Evolutionary conservation across 1,140 invertebrate genomes (phyloP).

Genomic region (Sesamia nonagrioides): DNA sequence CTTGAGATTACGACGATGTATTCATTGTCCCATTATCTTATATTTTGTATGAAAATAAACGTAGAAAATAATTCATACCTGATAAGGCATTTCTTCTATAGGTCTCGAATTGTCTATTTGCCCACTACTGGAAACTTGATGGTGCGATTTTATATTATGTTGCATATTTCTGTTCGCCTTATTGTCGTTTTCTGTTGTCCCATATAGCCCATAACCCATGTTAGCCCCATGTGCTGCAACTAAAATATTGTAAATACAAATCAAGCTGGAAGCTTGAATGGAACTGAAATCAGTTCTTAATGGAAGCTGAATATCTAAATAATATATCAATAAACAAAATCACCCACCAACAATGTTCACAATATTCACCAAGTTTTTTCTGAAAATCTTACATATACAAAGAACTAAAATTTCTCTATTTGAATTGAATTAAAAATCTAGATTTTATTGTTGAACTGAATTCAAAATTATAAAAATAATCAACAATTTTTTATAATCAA

Average conservation of each 20-base stretch:
- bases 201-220: conserved; percentile 85
- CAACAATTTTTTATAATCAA: too few species aligned
- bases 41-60: not conserved
- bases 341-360: not conserved
- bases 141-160: conserved; percentile 87
- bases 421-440: too few species aligned
- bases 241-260: conserved; percentile 60
- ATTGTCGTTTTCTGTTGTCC: conserved; percentile 76
- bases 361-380: too few species aligned
- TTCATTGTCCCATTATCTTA: too few species aligned
- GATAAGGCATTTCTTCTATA: conserved; percentile 88
- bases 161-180: conserved; percentile 82
- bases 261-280: conserved; percentile 1
- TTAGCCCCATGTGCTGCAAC: conserved; percentile 87
- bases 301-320: too few species aligned
- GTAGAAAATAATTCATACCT: conserved; percentile 72
- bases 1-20: too few species aligned
- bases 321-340: too few species aligned
- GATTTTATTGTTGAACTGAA: too few species aligned
- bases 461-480: too few species aligned
- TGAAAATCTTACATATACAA: too few species aligned
- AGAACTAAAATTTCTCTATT: too few species aligned
- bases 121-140: conserved; percentile 77
- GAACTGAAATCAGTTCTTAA: not conserved
- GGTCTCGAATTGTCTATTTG: conserved; percentile 80